Conservation (phyloP, 1,140 invertebrate genomes). For the Dolichoris vasculosae region DNA sequence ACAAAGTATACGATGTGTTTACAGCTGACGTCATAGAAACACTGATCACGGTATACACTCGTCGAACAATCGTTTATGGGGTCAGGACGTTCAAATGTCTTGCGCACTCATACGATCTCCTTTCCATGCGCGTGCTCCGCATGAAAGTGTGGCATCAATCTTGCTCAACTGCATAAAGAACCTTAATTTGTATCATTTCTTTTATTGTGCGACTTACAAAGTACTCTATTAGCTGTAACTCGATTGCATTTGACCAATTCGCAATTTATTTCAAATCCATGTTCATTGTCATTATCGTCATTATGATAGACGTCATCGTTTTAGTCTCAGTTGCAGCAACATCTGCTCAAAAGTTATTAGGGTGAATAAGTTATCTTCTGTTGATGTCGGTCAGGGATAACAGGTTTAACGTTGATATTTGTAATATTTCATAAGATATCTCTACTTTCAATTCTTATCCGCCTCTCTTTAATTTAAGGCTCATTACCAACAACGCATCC, state of each 20-base stretch:
- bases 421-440: conserved; percentile 16
- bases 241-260: background rate
- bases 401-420: conserved; percentile 21
- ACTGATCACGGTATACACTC: background rate
- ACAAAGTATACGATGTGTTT: conserved; percentile 52
- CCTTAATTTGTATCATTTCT: conserved; percentile 39
- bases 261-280: background rate
- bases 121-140: background rate
- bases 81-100: conserved; percentile 21
- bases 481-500: background rate
- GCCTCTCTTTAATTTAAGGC: conserved; percentile 9
- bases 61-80: conserved; percentile 31
- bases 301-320: background rate
- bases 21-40: conserved; percentile 53
- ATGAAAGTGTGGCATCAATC: conserved; percentile 12
- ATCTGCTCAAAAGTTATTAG: conserved; percentile 35
- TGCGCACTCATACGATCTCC: background rate
- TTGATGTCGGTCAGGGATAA: conserved; percentile 39
- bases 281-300: background rate
- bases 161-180: conserved; percentile 17
- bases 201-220: conserved; percentile 7
- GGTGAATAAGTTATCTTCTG: conserved; percentile 3
- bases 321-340: background rate
- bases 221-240: conserved; percentile 24
- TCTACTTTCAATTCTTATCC: background rate